Evolutionary conservation across 2,888 invertebrate genomes (phyloP).

Genomic region (Drosophila robusta): DNA sequence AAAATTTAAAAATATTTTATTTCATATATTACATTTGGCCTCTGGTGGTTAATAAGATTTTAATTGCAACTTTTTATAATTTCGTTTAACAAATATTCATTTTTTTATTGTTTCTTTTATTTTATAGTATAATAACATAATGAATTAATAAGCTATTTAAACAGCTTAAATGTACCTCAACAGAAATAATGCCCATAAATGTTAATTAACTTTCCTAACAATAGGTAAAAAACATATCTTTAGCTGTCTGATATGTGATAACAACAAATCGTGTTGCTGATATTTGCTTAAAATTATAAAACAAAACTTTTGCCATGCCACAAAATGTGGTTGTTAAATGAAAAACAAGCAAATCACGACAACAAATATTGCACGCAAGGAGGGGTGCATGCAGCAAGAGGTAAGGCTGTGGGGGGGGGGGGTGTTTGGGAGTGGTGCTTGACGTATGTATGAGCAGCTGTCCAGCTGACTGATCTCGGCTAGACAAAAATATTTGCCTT

Average conservation of each 20-base stretch:
- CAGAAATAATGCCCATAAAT: slow-evolving; percentile 2
- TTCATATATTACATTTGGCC: too few relatives aligned
- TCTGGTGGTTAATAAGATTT: background rate
- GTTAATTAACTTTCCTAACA: slow-evolving; percentile 7
- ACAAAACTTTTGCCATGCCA: slow-evolving; percentile 60
- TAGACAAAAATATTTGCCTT: slow-evolving; percentile 79
- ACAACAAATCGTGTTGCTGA: slow-evolving; percentile 27
- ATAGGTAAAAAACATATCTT: background rate
- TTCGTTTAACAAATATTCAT: too few relatives aligned
- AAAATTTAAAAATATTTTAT: too few relatives aligned
- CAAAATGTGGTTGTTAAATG: slow-evolving; percentile 72
- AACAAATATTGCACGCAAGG: slow-evolving; percentile 31
- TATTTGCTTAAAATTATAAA: slow-evolving; percentile 76
- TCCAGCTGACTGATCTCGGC: slow-evolving; percentile 53
- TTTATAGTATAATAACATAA: too few relatives aligned
- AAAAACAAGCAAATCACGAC: slow-evolving; percentile 73
- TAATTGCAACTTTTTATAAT: background rate
- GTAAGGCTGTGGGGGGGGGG: background rate
- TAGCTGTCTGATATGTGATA: slow-evolving; percentile 10
- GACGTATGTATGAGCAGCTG: slow-evolving; percentile 36
- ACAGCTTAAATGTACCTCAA: background rate
- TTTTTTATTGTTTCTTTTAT: too few relatives aligned
- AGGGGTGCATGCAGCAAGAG: background rate
- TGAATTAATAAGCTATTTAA: background rate
- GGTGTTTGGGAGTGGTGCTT: slow-evolving; percentile 2